Base-by-base conservation (phyloP, 1,140 invertebrate genomes). In the Lepidostoma basale region DNA sequence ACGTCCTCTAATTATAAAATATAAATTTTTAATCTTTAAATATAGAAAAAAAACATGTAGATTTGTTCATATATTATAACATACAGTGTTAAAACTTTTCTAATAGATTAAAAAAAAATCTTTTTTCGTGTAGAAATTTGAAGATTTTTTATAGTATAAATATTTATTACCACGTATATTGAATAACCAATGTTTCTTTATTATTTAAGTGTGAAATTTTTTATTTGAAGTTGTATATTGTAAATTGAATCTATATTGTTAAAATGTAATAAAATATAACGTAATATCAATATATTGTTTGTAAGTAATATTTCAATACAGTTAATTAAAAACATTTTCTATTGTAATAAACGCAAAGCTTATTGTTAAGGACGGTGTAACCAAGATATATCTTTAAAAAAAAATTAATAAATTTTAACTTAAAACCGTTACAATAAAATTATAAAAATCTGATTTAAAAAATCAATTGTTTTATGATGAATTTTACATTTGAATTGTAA, bases 1-100 rank as follows among this genome's bases (percentile, higher is more conserved):
- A 36, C 59, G 59, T 62, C 59, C 59, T 62, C 47, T 26, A 20
- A 28, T 28, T 22, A 58, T 59, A 59, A 59, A 39, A 20, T 59
- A 42, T 3, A 45, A 26, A 62, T 47, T 62, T 62, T 56, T 20
- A 56, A 20, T 26, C 9, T 59, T 59, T 59, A 45, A 45, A 45
- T 28, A 62, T 14, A 45, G 44, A 26, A 45, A 14, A 28, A n/a
- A 30, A 26, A 62, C 8, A 18, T 45, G 59, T 56, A 56, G 52
- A 56, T 47, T 62, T 62, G 40, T 45, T 62, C 26, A 45, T 62
- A 45, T 40, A 30, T 18, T 62, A 42, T 62, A 23, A 42, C 18
- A 62, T 45, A 62, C 20, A 28, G 25, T 44, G 30, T 44, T 36
- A 8, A 36, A 42, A 42, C 20, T 4, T 42, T 14, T 42, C n/a